These are phyloP conservation scores for Catamblyrhynchus diadema DNA, from an alignment of 2,797 vertebrate species.

Conservation along the genomic window DNA sequence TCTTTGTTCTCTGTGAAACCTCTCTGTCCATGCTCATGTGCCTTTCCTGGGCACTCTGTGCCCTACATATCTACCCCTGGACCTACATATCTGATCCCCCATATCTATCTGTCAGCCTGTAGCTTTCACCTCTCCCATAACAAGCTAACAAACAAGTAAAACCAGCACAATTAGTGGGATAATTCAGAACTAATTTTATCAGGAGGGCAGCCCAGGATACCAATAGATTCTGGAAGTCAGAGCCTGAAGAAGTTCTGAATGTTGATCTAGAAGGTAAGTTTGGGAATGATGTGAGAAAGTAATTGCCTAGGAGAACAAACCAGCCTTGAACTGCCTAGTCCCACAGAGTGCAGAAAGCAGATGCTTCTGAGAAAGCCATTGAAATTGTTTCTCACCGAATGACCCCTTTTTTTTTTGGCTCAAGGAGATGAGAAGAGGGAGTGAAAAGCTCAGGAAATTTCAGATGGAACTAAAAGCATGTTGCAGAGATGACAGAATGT, in stretches of 20 bases:
- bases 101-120: background rate
- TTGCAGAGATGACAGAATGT: background rate
- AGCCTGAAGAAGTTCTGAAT: background rate
- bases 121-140: background rate
- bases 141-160: background rate
- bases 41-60: background rate
- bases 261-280: background rate
- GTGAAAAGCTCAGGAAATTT: background rate
- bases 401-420: background rate
- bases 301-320: background rate
- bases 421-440: background rate
- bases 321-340: background rate
- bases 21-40: background rate
- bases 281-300: background rate
- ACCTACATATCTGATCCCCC: background rate
- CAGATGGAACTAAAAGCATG: background rate
- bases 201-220: background rate
- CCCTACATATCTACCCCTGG: background rate
- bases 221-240: background rate
- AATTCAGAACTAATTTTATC: background rate
- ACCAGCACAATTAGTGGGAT: background rate
- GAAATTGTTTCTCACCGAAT: background rate
- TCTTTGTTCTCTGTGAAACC: background rate
- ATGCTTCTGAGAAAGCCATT: background rate
- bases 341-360: background rate